Evolutionary conservation across 2,888 invertebrate genomes (phyloP).

Genomic region (Abscondita cerata): DNA sequence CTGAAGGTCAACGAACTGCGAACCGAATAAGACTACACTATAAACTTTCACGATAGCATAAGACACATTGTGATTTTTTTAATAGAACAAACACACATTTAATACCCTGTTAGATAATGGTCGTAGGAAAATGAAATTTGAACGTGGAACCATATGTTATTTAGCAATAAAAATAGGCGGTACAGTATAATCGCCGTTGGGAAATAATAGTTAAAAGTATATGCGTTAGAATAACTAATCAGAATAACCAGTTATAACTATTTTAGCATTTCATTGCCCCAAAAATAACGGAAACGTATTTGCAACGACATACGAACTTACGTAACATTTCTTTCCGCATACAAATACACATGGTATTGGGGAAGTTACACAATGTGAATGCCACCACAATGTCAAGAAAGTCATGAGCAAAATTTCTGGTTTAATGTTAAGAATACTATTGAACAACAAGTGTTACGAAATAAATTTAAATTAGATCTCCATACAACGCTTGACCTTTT

Average conservation of each 20-base stretch:
- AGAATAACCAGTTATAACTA: conserved; percentile 7
- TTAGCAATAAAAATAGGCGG: too few species aligned
- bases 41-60: conserved; percentile 28
- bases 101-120: too few species aligned
- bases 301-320: not conserved
- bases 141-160: too few species aligned
- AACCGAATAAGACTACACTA: conserved; percentile 20
- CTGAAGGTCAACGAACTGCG: conserved; percentile 38
- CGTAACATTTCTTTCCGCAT: conserved; percentile 5
- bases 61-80: conserved; percentile 8
- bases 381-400: conserved; percentile 9
- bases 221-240: not conserved
- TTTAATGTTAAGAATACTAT: not conserved
- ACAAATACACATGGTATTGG: not conserved
- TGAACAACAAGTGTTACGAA: too few species aligned
- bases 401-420: not conserved
- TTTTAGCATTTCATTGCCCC: conserved; percentile 4
- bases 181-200: too few species aligned
- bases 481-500: too few species aligned
- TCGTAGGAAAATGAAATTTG: too few species aligned
- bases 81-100: not conserved
- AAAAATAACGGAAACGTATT: conserved; percentile 4
- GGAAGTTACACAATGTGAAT: conserved; percentile 1
- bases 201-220: too few species aligned
- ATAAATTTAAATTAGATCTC: too few species aligned